phyloP scores from a whole-genome alignment of 2,888 invertebrate genomes.

The Aleiodes alternator region DNA sequence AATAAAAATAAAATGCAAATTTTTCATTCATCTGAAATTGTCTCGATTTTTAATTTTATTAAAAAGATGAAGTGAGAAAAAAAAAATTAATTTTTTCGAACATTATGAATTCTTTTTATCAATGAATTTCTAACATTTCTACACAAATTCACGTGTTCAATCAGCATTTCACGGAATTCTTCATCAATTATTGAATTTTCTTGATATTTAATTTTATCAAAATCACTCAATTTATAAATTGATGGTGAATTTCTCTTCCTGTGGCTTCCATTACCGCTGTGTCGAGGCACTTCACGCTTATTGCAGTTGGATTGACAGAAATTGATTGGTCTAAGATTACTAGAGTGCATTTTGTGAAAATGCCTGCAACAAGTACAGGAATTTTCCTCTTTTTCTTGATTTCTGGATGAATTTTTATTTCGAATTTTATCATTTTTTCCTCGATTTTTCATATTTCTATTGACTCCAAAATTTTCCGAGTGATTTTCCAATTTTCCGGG shows the following conservation, averaged over 20 bases:
- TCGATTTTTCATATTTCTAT: not conserved
- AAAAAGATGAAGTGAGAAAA: slow-evolving; percentile 7
- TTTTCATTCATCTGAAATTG: not conserved
- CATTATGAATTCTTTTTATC: slow-evolving; percentile 53
- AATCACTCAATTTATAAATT: not conserved
- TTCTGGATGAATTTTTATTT: not conserved
- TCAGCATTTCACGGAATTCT: slow-evolving; percentile 60
- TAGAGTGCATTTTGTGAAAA: slow-evolving; percentile 4
- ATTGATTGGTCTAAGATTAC: slow-evolving; percentile 11
- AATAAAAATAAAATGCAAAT: not conserved
- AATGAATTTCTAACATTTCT: slow-evolving; percentile 59
- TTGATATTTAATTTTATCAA: not conserved
- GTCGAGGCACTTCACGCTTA: not conserved
- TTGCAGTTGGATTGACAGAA: slow-evolving; percentile 11
- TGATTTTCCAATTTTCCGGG: not conserved
- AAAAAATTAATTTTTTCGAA: slow-evolving; percentile 23
- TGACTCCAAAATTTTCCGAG: not conserved
- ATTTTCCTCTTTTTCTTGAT: not conserved
- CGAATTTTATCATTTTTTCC: not conserved
- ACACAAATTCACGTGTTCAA: slow-evolving; percentile 62
- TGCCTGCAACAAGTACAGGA: slow-evolving; percentile 22
- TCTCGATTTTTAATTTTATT: not conserved
- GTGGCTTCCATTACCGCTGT: no score
- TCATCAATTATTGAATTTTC: slow-evolving; percentile 49
- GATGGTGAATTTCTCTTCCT: not conserved